phyloP scores from a whole-genome alignment of 2,797 vertebrate species.

The Diceros bicornis region DNA sequence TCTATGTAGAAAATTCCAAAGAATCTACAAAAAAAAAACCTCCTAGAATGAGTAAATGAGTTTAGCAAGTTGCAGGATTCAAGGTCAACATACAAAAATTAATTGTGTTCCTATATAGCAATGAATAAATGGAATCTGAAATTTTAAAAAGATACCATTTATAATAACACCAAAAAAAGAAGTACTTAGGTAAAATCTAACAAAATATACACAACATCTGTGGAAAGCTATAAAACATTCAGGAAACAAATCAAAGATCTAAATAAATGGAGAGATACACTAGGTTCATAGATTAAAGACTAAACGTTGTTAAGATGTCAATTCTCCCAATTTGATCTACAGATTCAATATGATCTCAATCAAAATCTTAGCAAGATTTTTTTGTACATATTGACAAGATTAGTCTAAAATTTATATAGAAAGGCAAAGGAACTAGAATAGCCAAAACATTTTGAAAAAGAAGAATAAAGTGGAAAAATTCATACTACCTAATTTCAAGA shows the following conservation, averaged over 20 bases:
- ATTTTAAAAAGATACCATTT: background rate
- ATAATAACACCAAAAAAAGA: background rate
- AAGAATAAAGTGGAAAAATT: background rate
- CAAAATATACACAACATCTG: background rate
- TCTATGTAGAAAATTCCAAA: background rate
- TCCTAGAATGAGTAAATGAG: background rate
- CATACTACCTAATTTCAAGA: background rate
- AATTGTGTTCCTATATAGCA: background rate
- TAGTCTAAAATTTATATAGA: background rate
- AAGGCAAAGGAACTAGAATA: slow-evolving; percentile 8
- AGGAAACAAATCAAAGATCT: background rate
- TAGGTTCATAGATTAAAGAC: background rate
- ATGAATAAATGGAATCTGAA: background rate
- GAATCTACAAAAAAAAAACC: background rate
- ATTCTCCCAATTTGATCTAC: background rate
- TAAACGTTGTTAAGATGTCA: background rate
- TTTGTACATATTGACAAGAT: background rate
- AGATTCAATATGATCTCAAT: background rate
- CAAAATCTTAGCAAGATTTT: background rate
- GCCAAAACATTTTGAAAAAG: background rate
- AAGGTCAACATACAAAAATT: slow-evolving; percentile 34
- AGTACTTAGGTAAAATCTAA: background rate
- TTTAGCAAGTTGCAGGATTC: background rate
- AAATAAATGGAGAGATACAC: slow-evolving; percentile 13
- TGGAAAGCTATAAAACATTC: background rate